These are phyloP conservation scores for Heliconius erato DNA, from an alignment of 2,888 invertebrate species.

Conservation along the genomic window DNA sequence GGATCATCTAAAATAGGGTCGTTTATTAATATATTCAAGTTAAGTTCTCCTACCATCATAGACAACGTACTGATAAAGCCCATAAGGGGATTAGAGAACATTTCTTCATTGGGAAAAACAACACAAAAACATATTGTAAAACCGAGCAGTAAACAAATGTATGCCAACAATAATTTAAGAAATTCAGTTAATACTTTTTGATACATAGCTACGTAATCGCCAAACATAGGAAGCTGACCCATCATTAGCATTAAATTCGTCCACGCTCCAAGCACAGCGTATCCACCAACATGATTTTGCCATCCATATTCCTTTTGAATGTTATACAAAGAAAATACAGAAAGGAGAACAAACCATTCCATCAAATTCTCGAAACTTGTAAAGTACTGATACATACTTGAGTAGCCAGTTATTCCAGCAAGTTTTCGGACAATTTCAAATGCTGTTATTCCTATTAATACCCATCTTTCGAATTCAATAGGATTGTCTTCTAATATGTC, in stretches of 20 bases:
- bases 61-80: constrained; percentile 93
- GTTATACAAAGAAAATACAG: constrained; percentile 93
- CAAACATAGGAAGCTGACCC: constrained; percentile 94
- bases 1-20: constrained; percentile 89
- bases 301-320: constrained; percentile 92
- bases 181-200: constrained; percentile 94
- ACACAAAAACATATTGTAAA: constrained; percentile 95
- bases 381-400: constrained; percentile 91
- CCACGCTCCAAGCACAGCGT: constrained; percentile 94
- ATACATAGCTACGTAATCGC: constrained; percentile 96
- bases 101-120: constrained; percentile 92
- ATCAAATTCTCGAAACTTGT: constrained; percentile 93
- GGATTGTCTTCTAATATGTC: constrained; percentile 90
- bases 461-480: constrained; percentile 92
- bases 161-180: constrained; percentile 92
- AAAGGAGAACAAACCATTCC: constrained; percentile 94
- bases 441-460: constrained; percentile 90
- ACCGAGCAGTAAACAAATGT: constrained; percentile 92
- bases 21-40: constrained; percentile 90
- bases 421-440: constrained; percentile 92
- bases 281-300: constrained; percentile 95
- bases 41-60: constrained; percentile 95
- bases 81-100: constrained; percentile 93
- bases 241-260: constrained; percentile 95
- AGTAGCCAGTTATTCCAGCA: constrained; percentile 92